phyloP scores from a whole-genome alignment of 2,888 invertebrate genomes.

The Ernsta delagoae region DNA sequence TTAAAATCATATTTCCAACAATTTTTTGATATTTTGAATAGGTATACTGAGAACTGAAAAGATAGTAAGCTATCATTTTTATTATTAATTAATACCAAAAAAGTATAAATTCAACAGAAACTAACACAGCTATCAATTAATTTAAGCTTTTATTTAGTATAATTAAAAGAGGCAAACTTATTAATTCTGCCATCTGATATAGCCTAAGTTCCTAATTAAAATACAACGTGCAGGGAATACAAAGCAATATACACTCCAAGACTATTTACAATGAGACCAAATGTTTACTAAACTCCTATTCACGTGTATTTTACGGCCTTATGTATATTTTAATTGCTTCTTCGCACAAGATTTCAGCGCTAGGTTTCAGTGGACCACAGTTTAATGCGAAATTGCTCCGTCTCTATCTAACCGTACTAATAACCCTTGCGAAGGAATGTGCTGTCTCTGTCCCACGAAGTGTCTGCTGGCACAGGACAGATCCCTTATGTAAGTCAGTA shows the following conservation, averaged over 20 bases:
- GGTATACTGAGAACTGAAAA: too few species aligned
- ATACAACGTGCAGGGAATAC: conserved; percentile 13
- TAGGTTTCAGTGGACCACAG: conserved; percentile 59
- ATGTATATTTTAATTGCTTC: conserved; percentile 80
- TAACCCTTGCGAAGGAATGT: conserved; percentile 67
- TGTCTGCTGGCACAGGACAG: conserved; percentile 69
- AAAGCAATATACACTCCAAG: conserved; percentile 19
- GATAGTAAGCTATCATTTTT: too few species aligned
- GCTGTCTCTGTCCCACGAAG: conserved; percentile 67
- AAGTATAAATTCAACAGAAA: too few species aligned
- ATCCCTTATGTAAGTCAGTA: conserved; percentile 84
- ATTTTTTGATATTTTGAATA: too few species aligned
- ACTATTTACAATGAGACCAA: conserved; percentile 58
- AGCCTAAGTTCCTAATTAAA: conserved; percentile 26
- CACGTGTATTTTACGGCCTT: conserved; percentile 66
- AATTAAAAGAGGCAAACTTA: too few species aligned
- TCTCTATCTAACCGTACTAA: conserved; percentile 68
- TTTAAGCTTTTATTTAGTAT: not conserved
- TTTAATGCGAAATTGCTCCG: conserved; percentile 68
- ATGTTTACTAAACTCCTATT: conserved; percentile 62
- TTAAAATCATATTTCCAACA: too few species aligned
- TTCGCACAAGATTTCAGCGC: conserved; percentile 75
- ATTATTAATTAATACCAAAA: too few species aligned
- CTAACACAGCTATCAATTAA: not conserved
- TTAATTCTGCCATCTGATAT: not conserved